phyloP scores from a whole-genome alignment of 2,888 invertebrate genomes.

The Lydus trimaculatus region DNA sequence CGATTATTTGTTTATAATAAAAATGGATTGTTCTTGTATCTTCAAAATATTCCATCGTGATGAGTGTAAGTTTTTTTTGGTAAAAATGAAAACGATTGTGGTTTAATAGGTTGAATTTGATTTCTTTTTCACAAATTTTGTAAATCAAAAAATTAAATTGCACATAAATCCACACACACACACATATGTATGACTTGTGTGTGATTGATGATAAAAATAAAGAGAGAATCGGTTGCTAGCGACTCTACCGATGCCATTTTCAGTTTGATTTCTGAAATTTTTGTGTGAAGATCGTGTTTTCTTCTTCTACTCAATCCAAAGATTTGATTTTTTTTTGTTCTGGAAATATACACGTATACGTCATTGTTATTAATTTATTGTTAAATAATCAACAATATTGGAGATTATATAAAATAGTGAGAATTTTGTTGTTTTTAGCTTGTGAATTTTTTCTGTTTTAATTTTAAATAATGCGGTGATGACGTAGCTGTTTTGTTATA shows the following conservation, averaged over 20 bases:
- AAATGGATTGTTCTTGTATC: conserved; percentile 9
- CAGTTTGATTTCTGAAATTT: conserved; percentile 14
- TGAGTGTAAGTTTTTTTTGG: conserved; percentile 32
- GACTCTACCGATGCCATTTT: conserved; percentile 22
- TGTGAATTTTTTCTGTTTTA: conserved; percentile 7
- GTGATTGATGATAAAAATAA: neutral
- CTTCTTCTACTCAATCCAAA: neutral
- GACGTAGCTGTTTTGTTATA: neutral
- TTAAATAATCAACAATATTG: neutral
- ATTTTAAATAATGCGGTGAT: neutral
- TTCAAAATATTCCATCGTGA: conserved; percentile 28
- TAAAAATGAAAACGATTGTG: neutral
- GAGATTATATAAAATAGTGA: neutral
- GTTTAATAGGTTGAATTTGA: neutral
- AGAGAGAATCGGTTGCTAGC: conserved; percentile 13
- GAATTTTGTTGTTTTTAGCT: conserved; percentile 12
- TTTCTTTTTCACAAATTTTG: neutral
- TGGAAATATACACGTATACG: neutral
- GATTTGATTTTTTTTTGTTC: neutral
- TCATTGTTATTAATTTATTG: neutral
- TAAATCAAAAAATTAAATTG: neutral
- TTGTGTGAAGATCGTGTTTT: conserved; percentile 1
- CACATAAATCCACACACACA: neutral
- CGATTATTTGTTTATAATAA: neutral
- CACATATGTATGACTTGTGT: too few species aligned